These are phyloP conservation scores for Plecturocebus donacophilus DNA, from an alignment of 2,113 vertebrate genomes.

Conservation along the genomic window DNA sequence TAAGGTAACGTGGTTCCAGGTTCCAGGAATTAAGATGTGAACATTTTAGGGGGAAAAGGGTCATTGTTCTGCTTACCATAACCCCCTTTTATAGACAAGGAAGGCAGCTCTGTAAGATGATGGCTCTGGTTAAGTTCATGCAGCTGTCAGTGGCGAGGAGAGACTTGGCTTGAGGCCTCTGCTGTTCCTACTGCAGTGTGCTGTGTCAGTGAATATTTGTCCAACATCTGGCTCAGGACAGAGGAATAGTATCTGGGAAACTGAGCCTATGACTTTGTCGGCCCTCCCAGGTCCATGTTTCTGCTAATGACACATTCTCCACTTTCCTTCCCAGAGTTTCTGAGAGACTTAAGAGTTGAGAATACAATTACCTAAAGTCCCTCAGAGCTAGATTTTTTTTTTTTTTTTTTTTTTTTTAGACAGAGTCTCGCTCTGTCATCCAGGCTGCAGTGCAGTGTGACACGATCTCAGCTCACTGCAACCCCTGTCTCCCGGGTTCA, in stretches of 20 bases:
- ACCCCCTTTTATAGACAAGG: background rate
- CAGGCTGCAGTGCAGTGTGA: too few relatives aligned
- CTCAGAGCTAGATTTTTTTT: background rate
- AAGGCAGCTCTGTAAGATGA: background rate
- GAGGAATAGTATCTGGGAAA: background rate
- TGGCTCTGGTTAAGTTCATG: background rate
- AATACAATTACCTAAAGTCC: background rate
- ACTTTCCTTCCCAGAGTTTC: constrained; percentile 33
- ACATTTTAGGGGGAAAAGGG: background rate
- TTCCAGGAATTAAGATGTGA: background rate
- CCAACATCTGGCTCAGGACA: background rate
- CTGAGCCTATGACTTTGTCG: background rate
- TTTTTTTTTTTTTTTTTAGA: background rate
- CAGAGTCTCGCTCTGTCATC: too few relatives aligned
- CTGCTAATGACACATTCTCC: background rate
- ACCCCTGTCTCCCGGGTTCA: too few relatives aligned
- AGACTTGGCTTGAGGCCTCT: background rate
- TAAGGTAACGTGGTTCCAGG: background rate
- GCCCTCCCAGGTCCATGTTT: background rate
- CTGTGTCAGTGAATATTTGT: background rate
- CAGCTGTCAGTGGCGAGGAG: background rate
- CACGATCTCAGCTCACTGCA: rapidly evolving
- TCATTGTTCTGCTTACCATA: background rate
- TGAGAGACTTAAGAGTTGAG: background rate
- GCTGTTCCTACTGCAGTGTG: background rate